Percentiles rank a stretch among this genome's conserved stretches.
Conservation (phyloP, 2,888 invertebrate genomes). For the Baccha elongata region DNA sequence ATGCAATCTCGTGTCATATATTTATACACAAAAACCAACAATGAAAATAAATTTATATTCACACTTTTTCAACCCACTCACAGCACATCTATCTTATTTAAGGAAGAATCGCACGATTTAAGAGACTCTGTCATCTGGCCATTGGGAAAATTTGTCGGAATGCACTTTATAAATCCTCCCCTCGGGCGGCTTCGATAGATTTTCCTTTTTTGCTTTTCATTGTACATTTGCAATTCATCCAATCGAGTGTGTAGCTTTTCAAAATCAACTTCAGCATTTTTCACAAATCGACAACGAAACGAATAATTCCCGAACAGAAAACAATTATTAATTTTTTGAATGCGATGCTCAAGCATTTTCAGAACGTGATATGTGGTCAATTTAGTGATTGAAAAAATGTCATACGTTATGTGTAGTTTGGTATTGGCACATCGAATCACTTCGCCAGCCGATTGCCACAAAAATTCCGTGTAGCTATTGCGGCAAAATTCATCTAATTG, state of each 20-base stretch:
- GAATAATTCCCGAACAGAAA: constrained; percentile 77
- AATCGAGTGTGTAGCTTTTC: constrained; percentile 76
- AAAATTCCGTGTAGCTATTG: constrained; percentile 77
- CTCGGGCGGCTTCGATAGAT: constrained; percentile 50
- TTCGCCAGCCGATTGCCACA: constrained; percentile 77
- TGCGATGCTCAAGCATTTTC: constrained; percentile 79
- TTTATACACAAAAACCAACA: too few relatives aligned
- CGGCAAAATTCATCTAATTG: constrained; percentile 75
- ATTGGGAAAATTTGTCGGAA: constrained; percentile 77
- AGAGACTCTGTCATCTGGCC: constrained; percentile 76
- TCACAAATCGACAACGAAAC: constrained; percentile 78
- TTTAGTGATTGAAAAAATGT: constrained; percentile 79
- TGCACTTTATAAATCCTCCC: constrained; percentile 74
- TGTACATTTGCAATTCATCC: constrained; percentile 79
- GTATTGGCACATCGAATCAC: constrained; percentile 77
- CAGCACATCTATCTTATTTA: not conserved
- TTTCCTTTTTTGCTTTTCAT: constrained; percentile 78
- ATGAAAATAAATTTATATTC: too few relatives aligned
- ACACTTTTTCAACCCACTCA: not conserved
- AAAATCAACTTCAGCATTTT: constrained; percentile 78
- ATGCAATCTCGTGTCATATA: too few relatives aligned
- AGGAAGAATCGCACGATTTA: constrained; percentile 76
- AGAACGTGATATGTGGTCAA: constrained; percentile 78
- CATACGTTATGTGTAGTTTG: constrained; percentile 76
- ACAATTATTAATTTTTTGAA: constrained; percentile 79